Percentiles rank a stretch among this genome's conserved stretches.
phyloP scores from a whole-genome alignment of 2,797 vertebrate species.

The Peromyscus aztecus region DNA sequence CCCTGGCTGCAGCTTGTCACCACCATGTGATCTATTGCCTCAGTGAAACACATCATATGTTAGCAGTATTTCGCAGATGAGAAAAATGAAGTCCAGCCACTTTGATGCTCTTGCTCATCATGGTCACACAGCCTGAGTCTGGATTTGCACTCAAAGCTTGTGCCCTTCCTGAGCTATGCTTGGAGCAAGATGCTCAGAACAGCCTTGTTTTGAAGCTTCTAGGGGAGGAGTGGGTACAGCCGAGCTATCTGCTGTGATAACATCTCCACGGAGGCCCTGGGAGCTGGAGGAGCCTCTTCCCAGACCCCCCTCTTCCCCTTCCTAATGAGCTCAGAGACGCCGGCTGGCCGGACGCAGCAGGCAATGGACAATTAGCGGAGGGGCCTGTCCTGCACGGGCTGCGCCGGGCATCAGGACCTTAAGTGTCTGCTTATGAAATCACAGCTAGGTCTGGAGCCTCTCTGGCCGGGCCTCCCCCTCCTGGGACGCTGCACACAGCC shows the following conservation, averaged over 20 bases:
- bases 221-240: neutral
- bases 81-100: neutral
- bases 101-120: neutral
- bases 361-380: constrained; percentile 90
- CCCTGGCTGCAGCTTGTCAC: neutral
- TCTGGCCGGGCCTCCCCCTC: neutral
- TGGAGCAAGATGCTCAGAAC: neutral
- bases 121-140: neutral
- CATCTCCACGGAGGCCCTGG: constrained; percentile 57
- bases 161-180: neutral
- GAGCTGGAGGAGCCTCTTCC: constrained; percentile 51
- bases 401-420: constrained; percentile 87
- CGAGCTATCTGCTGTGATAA: constrained; percentile 76
- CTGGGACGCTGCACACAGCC: constrained; percentile 65
- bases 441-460: constrained; percentile 85
- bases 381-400: constrained; percentile 87
- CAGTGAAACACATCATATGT: rapidly evolving
- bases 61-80: neutral
- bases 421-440: constrained; percentile 92
- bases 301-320: constrained; percentile 80
- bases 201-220: constrained; percentile 55
- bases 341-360: constrained; percentile 87
- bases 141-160: neutral
- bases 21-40: neutral
- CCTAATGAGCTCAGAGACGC: constrained; percentile 90